Evolutionary conservation across 2,113 vertebrate genomes (phyloP), one percentile per base, ranked within the genome.

Genomic region (Capreolus pygargus): DNA sequence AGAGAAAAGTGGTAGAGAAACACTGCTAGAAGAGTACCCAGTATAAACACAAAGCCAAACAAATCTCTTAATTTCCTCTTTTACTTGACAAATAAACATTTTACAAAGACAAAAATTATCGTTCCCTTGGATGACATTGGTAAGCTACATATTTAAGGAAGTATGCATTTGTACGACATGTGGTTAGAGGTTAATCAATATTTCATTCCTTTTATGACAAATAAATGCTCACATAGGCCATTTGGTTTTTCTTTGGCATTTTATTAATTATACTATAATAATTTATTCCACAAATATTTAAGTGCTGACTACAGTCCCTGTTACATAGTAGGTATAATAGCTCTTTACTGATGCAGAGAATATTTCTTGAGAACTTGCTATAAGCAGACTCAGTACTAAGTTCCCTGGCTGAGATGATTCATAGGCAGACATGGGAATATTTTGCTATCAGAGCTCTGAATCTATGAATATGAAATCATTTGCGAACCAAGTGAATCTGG

Each of bases 151-250:
- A 96, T 85, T 94, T 43, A 92, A 10, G 17, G 36, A 95, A 30
- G 45, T 50, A 94, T 89, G 54, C 36, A 84, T 91, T 95, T 95
- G 33, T 85, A 88, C 91, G 91, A 60, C 67, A 27, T 95, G 55
- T 74, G 81, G 88, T 91, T 89, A 93, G 81, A 97, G 21, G 19
- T 78, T 94, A 94, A 97, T 97, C 81, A 52, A 89, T 95, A 89
- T 94, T 97, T 97, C 64, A 91, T 81, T 78, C 97, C 92, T 95
- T 93, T 94, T 82, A 94, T 12, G 30, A 33, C 86, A 96, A 94
- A 64, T n/a, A 96, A 95, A 88, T 45, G 27, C 5, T 94, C 70
- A 82, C 27, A 90, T 76, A 64, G 45, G 61, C 76, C 92, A 61
- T 88, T 86, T 87, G 89, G 54, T 90, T 95, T 33, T 89, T 96